Conservation (phyloP, 1,140 invertebrate genomes). For the Diabrotica virgifera region DNA sequence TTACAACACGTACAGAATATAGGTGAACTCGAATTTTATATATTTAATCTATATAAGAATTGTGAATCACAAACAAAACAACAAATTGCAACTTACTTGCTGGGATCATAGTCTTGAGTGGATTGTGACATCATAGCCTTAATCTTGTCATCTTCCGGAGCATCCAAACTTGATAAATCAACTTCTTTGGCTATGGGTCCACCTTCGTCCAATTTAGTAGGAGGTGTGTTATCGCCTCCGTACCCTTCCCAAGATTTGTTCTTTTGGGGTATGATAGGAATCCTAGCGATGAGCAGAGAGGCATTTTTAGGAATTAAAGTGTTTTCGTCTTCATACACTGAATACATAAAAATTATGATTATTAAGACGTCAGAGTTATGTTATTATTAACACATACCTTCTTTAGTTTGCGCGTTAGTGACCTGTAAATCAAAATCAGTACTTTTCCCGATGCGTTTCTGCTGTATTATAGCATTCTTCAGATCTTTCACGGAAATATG, state of each 20-base stretch:
- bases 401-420: slow-evolving; percentile 96
- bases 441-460: slow-evolving; percentile 91
- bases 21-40: no score
- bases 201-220: slow-evolving; percentile 55
- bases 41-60: no score
- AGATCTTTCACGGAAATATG: slow-evolving; percentile 93
- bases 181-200: slow-evolving; percentile 57
- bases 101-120: slow-evolving; percentile 93
- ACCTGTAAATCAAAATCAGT: slow-evolving; percentile 95
- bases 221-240: slow-evolving; percentile 45
- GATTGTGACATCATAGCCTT: slow-evolving; percentile 96
- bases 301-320: slow-evolving; percentile 95
- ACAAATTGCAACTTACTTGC: slow-evolving; percentile 70
- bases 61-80: slow-evolving; percentile 12
- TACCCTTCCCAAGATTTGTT: slow-evolving; percentile 67
- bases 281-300: slow-evolving; percentile 89
- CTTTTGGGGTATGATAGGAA: slow-evolving; percentile 76
- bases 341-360: slow-evolving; percentile 43
- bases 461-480: slow-evolving; percentile 91
- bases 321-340: slow-evolving; percentile 88
- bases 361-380: background rate
- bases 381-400: slow-evolving; percentile 63
- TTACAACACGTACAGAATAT: no score
- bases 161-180: slow-evolving; percentile 86
- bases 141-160: slow-evolving; percentile 95